Conservation (phyloP, 2,797 vertebrate species). For the Alouatta caraya region DNA sequence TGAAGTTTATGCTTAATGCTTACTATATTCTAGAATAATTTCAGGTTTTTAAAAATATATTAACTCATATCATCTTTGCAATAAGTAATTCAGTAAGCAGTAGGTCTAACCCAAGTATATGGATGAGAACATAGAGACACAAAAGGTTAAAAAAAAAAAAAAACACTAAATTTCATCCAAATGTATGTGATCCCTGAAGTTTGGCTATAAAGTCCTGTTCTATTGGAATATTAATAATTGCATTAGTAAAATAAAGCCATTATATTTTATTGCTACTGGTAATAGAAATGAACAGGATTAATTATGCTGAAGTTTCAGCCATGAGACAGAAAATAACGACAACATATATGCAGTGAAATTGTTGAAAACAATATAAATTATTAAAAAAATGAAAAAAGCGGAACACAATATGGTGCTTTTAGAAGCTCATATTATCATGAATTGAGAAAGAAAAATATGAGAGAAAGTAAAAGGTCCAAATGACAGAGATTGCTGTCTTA, state of each 20-base stretch:
- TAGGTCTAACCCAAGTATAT: background rate
- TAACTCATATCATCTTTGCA: background rate
- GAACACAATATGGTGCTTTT: background rate
- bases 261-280: background rate
- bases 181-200: background rate
- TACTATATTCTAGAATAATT: background rate
- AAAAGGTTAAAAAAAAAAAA: background rate
- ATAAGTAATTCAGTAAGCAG: background rate
- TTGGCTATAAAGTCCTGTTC: background rate
- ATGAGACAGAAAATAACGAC: background rate
- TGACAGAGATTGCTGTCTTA: background rate
- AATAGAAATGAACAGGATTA: background rate
- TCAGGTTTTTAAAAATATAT: background rate
- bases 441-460: background rate
- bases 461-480: background rate
- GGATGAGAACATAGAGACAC: background rate
- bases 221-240: background rate
- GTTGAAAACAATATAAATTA: background rate
- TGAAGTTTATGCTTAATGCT: background rate
- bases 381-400: background rate
- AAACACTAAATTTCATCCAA: background rate
- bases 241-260: background rate
- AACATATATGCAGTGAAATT: background rate
- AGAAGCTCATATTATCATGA: background rate
- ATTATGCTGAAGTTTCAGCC: background rate